A percentile compares a stretch with the other conserved stretches of the same genome.
Evolutionary conservation across 2,888 invertebrate genomes (phyloP).

Genomic region (Yponomeuta malinellus): DNA sequence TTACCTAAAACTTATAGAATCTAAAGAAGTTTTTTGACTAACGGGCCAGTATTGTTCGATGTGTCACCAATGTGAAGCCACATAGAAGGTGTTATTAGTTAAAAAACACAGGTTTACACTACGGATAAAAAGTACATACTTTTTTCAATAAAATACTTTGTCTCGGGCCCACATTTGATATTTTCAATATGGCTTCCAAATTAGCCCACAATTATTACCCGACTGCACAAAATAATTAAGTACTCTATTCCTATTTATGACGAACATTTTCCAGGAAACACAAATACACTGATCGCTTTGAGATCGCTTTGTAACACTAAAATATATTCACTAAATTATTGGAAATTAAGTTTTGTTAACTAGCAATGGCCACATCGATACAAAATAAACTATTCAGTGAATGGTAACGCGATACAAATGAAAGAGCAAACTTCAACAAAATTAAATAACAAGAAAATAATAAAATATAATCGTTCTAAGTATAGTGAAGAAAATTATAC

Average conservation of each 20-base stretch:
- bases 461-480: constrained; percentile 9
- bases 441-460: constrained; percentile 35
- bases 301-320: constrained; percentile 53
- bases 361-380: constrained; percentile 62
- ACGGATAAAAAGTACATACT: neutral
- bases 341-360: constrained; percentile 25
- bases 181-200: neutral
- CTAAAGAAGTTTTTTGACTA: constrained; percentile 69
- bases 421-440: constrained; percentile 43
- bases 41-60: constrained; percentile 62
- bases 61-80: constrained; percentile 35
- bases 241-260: constrained; percentile 10
- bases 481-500: constrained; percentile 16
- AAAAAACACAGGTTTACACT: neutral
- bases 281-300: constrained; percentile 74
- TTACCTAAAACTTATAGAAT: constrained; percentile 61
- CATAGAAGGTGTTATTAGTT: neutral
- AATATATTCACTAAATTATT: constrained; percentile 14
- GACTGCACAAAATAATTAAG: constrained; percentile 13
- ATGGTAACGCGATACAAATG: constrained; percentile 59
- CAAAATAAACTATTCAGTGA: constrained; percentile 34
- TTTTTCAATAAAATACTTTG: neutral
- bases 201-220: constrained; percentile 1
- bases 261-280: constrained; percentile 40
- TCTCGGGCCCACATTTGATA: constrained; percentile 2